Evolutionary conservation across 2,888 invertebrate genomes (phyloP), one percentile per base, ranked within the genome.

Genomic region (Tipula helvola): DNA sequence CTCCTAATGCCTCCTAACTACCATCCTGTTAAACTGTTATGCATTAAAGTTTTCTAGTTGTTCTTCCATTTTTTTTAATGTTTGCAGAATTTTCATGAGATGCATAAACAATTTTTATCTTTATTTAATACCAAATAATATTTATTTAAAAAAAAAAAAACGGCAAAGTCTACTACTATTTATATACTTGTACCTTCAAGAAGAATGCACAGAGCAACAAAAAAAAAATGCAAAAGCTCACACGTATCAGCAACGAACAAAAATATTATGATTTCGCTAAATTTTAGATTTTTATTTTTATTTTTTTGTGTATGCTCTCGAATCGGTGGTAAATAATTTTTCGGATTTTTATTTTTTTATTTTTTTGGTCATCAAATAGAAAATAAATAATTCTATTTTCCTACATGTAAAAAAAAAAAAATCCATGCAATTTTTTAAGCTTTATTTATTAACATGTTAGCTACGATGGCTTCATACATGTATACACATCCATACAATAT

Each of bases 21-120:
- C 71, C 10, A 5, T 28, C 10, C 71, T 71, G 71, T 10, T 28
- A 12, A 71, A 12, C n/a, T 8, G 71, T 28, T 28, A 0, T 71
- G 71, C 71, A 28, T 71, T 71, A 71, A 71, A 71, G 71, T 28
- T 71, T 71, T 71, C 3, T 12, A 28, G 28, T 10, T 52, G n/a
- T 52, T 52, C 3, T 2, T 3, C 3, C 47, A 44, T 44, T 44
- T 71, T 71, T 71, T 71, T 18, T 71, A 18, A 10, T 71, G 71
- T 28, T 71, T 71, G 71, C 71, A 71, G 71, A 71, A 71, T 71
- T 71, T 71, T 71, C 71, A 71, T 71, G 71, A 71, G 71, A 71
- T 71, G 71, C 71, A 71, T 71, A 71, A 71, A 71, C 71, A 71
- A 71, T 71, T 71, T 71, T 71, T 71, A 71, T 71, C 71, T 71